Conservation (phyloP, 1,140 invertebrate species). For the Heliothis virescens region DNA sequence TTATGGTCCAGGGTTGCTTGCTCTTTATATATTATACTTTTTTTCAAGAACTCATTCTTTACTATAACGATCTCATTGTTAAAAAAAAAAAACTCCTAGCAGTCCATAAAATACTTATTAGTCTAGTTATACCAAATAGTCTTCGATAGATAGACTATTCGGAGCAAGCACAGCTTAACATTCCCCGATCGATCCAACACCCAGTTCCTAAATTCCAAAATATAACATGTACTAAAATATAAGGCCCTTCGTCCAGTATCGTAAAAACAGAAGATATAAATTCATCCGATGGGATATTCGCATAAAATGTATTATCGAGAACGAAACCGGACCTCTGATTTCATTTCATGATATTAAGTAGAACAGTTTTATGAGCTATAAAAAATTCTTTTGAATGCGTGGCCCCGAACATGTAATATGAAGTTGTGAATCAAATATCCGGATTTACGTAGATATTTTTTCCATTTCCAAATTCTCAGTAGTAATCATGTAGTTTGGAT, state of each 20-base stretch:
- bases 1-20: no score
- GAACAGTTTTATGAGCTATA: constrained; percentile 65
- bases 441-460: not conserved
- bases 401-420: constrained; percentile 43
- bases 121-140: no score
- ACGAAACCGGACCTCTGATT: constrained; percentile 55
- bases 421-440: constrained; percentile 19
- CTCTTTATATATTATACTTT: no score
- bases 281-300: constrained; percentile 64
- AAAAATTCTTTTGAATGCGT: constrained; percentile 62
- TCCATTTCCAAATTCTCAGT: constrained; percentile 26
- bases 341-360: constrained; percentile 65
- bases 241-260: constrained; percentile 11
- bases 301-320: constrained; percentile 73
- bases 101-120: no score
- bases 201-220: not conserved
- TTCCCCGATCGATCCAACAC: not conserved
- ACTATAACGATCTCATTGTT: no score
- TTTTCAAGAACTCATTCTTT: no score
- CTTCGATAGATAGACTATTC: no score
- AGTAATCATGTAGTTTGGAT: no score
- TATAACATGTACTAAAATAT: not conserved
- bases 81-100: no score
- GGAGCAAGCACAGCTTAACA: not conserved
- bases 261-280: constrained; percentile 48